A percentile compares a stretch with the other conserved stretches of the same genome.
phyloP scores from a whole-genome alignment of 1,140 invertebrate species.

The Lamellibrachia luymesi region DNA sequence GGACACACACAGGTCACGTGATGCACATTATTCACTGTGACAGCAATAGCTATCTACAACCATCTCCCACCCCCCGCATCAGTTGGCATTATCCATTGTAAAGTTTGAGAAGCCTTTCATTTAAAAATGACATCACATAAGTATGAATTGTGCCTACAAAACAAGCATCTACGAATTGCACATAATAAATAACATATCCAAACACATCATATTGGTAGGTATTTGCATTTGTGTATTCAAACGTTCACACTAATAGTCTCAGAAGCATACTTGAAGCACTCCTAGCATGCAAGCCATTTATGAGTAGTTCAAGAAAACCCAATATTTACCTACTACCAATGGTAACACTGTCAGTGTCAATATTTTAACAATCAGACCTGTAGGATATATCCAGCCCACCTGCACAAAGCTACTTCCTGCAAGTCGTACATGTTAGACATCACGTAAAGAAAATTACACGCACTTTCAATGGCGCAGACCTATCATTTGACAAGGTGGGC shows the following conservation, averaged over 20 bases:
- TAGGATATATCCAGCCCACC: neutral
- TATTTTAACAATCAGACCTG: neutral
- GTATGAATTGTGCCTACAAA: neutral
- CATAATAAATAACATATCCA: no score
- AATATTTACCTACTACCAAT: neutral
- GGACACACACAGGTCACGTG: neutral
- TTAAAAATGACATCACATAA: neutral
- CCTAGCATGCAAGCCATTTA: neutral
- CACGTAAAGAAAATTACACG: neutral
- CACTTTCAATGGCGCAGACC: neutral
- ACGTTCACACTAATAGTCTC: neutral
- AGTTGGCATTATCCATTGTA: neutral
- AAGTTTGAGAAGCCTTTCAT: neutral
- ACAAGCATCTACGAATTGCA: no score
- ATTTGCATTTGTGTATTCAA: neutral
- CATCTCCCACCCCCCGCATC: neutral
- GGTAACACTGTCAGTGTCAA: neutral
- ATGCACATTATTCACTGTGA: neutral
- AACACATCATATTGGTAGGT: no score
- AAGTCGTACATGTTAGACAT: neutral
- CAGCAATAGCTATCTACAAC: neutral
- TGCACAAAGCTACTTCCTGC: neutral
- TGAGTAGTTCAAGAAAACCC: neutral
- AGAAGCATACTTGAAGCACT: neutral
- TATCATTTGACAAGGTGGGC: neutral